Conservation (phyloP, 2,888 invertebrate genomes). For the Spilarctia lutea region DNA sequence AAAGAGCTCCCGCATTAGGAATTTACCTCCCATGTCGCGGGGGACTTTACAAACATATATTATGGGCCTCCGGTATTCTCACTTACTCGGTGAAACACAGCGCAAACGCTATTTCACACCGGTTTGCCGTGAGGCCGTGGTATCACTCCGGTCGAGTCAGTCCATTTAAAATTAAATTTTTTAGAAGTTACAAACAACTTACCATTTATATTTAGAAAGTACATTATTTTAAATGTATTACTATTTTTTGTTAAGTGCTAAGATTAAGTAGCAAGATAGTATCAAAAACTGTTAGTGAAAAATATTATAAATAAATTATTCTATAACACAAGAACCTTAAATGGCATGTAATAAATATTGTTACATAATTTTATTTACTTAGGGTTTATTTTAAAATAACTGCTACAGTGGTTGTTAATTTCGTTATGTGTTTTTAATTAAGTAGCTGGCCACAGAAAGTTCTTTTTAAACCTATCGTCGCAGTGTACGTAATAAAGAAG, state of each 20-base stretch:
- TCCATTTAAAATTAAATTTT: no score
- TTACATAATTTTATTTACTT: no score
- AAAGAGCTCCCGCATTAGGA: no score
- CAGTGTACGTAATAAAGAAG: not conserved
- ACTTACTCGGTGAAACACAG: no score
- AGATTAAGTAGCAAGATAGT: not conserved
- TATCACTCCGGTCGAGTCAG: no score
- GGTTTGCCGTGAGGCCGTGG: no score
- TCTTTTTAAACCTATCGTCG: not conserved
- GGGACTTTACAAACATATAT: no score
- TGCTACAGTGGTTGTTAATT: not conserved
- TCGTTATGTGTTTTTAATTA: constrained; percentile 5
- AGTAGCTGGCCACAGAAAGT: not conserved
- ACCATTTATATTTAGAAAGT: not conserved
- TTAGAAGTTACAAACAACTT: not conserved
- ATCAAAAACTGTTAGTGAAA: not conserved
- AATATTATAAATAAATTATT: not conserved
- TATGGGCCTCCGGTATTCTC: no score
- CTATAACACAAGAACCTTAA: not conserved
- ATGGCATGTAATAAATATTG: not conserved
- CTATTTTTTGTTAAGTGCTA: not conserved
- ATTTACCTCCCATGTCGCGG: no score
- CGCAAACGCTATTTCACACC: no score
- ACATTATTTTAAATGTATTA: not conserved
- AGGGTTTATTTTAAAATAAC: not conserved